Percentiles rank a stretch among this genome's conserved stretches.
Conservation (phyloP, 2,113 vertebrate species). For the Rana temporaria region DNA sequence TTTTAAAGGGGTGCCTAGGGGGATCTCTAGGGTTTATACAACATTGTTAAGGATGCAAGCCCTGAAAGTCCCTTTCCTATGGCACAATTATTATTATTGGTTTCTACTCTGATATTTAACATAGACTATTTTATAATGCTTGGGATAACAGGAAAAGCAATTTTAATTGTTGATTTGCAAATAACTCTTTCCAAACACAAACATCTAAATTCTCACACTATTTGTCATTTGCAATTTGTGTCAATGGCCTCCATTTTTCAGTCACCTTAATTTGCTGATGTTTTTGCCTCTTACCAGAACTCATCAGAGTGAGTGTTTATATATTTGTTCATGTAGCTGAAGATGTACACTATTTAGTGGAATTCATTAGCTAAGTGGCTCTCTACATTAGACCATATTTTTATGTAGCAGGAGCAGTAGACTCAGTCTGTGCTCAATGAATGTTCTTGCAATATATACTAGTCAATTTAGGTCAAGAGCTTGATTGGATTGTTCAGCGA, state of each 20-base stretch:
- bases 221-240: conserved; percentile 6
- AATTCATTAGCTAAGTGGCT: conserved; percentile 49
- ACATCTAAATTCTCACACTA: neutral
- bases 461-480: conserved; percentile 47
- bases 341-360: conserved; percentile 21
- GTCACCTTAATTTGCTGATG: conserved; percentile 41
- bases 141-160: neutral
- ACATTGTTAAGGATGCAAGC: no score
- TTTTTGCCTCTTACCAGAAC: conserved; percentile 47
- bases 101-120: no score
- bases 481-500: conserved; percentile 35
- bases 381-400: conserved; percentile 43
- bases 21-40: no score
- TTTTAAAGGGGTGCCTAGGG: no score
- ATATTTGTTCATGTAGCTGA: conserved; percentile 9
- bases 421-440: conserved; percentile 2
- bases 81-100: no score
- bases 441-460: conserved; percentile 9
- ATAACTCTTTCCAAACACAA: neutral
- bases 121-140: no score
- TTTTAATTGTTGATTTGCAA: neutral
- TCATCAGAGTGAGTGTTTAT: conserved; percentile 43
- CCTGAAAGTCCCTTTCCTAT: no score
- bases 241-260: conserved; percentile 11
- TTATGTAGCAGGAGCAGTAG: neutral